Conservation (phyloP, 2,888 invertebrate genomes). For the Lagria hirta region DNA sequence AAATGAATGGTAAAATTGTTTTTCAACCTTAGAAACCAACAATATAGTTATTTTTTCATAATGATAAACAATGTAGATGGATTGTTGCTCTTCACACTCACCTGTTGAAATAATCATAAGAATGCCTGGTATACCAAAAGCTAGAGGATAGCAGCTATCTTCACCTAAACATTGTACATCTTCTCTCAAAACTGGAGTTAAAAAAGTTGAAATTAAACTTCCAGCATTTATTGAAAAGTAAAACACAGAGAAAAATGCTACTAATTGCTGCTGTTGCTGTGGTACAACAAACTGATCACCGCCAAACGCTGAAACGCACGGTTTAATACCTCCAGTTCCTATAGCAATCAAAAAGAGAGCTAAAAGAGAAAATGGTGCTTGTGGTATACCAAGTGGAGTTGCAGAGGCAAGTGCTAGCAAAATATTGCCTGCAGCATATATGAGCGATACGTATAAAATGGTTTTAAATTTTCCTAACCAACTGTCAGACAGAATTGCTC, state of each 20-base stretch:
- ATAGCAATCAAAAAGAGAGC: slow-evolving; percentile 77
- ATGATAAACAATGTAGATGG: slow-evolving; percentile 1
- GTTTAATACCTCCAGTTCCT: slow-evolving; percentile 95
- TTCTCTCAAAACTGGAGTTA: slow-evolving; percentile 84
- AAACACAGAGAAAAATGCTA: slow-evolving; percentile 89
- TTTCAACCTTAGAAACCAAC: too few species aligned
- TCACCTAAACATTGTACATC: slow-evolving; percentile 77
- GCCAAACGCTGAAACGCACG: slow-evolving; percentile 93
- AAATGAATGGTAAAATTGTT: too few species aligned
- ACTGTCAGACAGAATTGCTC: slow-evolving; percentile 93
- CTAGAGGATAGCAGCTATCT: slow-evolving; percentile 77
- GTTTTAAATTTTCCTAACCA: slow-evolving; percentile 88
- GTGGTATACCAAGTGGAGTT: slow-evolving; percentile 63
- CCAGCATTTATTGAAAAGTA: slow-evolving; percentile 94
- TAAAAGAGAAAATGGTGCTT: slow-evolving; percentile 54
- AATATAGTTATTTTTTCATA: background rate
- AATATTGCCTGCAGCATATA: slow-evolving; percentile 83
- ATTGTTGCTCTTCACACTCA: too few species aligned
- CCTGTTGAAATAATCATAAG: slow-evolving; percentile 82
- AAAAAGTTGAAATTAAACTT: slow-evolving; percentile 81
- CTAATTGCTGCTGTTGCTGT: slow-evolving; percentile 75
- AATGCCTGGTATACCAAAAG: slow-evolving; percentile 86
- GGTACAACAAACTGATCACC: slow-evolving; percentile 89
- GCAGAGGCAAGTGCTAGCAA: slow-evolving; percentile 72
- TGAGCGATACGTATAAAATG: slow-evolving; percentile 83